Percentiles rank a stretch among this genome's conserved stretches.
Evolutionary conservation across 2,888 invertebrate species (phyloP).

Genomic region (Agrotis segetum): DNA sequence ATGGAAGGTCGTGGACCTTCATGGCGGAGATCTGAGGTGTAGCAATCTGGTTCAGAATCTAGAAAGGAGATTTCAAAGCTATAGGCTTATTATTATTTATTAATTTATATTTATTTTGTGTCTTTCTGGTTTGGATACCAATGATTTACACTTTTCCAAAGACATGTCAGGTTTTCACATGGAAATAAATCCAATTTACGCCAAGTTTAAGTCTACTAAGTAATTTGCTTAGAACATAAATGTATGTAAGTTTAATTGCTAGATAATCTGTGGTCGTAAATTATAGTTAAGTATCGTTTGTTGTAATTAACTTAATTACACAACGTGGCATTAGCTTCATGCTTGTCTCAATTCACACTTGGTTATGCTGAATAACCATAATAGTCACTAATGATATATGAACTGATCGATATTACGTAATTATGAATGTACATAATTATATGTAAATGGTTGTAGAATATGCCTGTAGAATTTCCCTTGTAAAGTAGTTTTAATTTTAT

Average conservation of each 20-base stretch:
- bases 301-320: constrained; percentile 42
- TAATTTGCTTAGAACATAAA: constrained; percentile 4
- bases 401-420: constrained; percentile 5
- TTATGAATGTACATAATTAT: not conserved
- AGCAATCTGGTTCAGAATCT: not conserved
- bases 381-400: constrained; percentile 27
- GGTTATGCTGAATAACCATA: constrained; percentile 15
- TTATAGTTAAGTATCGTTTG: constrained; percentile 34
- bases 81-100: not conserved
- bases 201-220: not conserved
- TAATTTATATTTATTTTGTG: not conserved
- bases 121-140: not conserved
- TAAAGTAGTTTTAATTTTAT: not conserved
- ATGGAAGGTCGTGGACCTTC: not conserved
- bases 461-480: not conserved
- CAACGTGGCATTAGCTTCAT: constrained; percentile 33
- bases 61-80: not conserved
- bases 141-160: not conserved
- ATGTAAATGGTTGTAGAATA: constrained; percentile 11
- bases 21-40: not conserved
- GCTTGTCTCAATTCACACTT: constrained; percentile 44
- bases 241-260: constrained; percentile 5
- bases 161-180: not conserved
- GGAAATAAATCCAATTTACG: not conserved
- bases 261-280: constrained; percentile 16